Evolutionary conservation across 1,140 invertebrate genomes (phyloP).

Genomic region (Maconellicoccus hirsutus): DNA sequence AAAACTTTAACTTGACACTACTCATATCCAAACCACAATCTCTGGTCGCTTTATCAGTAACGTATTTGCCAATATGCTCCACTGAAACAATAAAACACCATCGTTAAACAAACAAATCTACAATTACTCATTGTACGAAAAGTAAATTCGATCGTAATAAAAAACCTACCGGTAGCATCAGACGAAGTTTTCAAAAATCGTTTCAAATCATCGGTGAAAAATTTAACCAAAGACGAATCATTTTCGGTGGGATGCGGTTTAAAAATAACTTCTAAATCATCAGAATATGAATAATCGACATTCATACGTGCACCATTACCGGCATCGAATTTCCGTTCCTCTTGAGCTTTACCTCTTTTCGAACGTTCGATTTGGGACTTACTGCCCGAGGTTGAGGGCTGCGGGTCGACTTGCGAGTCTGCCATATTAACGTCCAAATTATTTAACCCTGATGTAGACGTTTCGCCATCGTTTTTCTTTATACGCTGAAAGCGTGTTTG

Average conservation of each 20-base stretch:
- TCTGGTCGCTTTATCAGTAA: constrained; percentile 84
- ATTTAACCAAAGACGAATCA: constrained; percentile 66
- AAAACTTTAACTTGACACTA: constrained; percentile 56
- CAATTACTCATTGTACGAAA: constrained; percentile 29
- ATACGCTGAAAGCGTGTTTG: constrained; percentile 72
- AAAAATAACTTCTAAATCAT: constrained; percentile 87
- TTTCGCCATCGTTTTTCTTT: constrained; percentile 39
- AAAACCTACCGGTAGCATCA: constrained; percentile 66
- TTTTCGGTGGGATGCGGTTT: constrained; percentile 88
- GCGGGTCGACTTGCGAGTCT: neutral
- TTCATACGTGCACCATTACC: constrained; percentile 20
- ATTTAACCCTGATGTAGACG: constrained; percentile 7
- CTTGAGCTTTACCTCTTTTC: neutral
- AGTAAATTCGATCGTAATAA: neutral
- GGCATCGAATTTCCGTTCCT: constrained; percentile 16
- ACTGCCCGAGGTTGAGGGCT: constrained; percentile 22
- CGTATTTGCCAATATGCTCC: constrained; percentile 89
- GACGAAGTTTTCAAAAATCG: constrained; percentile 89
- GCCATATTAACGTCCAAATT: neutral
- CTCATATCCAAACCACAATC: constrained; percentile 67
- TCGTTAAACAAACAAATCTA: neutral
- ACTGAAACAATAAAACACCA: constrained; percentile 46
- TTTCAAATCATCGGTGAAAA: constrained; percentile 69
- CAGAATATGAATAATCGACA: constrained; percentile 11
- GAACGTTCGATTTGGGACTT: constrained; percentile 11